Percentiles rank a stretch among this genome's conserved stretches.
Evolutionary conservation across 2,113 vertebrate genomes (phyloP).

Genomic region (Illadopsis cleaveri): DNA sequence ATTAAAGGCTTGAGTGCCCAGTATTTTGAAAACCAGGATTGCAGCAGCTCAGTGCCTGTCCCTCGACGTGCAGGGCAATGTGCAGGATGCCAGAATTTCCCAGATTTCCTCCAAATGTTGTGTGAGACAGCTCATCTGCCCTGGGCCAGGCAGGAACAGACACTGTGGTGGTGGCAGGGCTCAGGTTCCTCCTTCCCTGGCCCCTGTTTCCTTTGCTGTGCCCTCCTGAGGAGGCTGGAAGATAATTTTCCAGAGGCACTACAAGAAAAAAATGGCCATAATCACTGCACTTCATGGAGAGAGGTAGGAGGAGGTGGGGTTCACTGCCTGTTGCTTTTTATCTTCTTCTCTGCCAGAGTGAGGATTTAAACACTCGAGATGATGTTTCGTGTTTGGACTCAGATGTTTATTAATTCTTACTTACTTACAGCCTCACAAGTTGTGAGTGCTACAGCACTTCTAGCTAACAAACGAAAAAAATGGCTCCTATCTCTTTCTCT

Average conservation of each 20-base stretch:
- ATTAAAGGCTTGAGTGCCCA: background rate
- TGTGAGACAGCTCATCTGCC: background rate
- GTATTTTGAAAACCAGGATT: background rate
- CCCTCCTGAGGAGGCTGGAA: background rate
- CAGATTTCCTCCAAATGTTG: background rate
- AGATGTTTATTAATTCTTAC: background rate
- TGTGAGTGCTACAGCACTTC: too few relatives aligned
- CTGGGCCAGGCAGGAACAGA: background rate
- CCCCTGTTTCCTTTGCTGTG: background rate
- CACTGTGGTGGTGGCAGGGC: background rate
- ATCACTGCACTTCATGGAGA: background rate
- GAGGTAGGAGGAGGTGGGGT: fast-evolving
- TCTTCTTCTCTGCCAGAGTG: background rate
- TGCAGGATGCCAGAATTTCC: background rate
- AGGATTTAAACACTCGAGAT: background rate
- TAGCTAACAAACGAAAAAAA: background rate
- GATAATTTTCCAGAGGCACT: background rate
- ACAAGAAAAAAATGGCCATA: background rate
- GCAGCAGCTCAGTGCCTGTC: background rate
- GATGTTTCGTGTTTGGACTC: background rate
- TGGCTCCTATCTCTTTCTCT: background rate
- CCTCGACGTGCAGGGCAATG: background rate
- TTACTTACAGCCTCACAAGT: background rate
- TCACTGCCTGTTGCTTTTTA: background rate
- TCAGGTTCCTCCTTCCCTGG: background rate